phyloP scores from a whole-genome alignment of 2,888 invertebrate species.

The Napeogenes inachia region DNA sequence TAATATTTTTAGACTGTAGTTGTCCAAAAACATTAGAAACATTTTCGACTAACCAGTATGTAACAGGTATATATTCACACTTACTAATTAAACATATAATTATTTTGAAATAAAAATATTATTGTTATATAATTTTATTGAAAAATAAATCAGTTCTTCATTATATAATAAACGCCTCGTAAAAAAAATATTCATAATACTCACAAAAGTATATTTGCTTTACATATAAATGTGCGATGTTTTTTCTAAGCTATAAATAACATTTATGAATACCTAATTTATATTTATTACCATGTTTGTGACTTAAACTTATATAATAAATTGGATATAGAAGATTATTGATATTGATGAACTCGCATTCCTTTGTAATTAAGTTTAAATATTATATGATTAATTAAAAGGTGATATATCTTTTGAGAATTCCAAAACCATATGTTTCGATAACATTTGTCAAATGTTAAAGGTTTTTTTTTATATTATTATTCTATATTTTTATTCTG shows the following conservation, averaged over 20 bases:
- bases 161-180: background rate
- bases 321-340: background rate
- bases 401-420: background rate
- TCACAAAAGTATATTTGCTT: background rate
- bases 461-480: conserved; percentile 17
- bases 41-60: no score
- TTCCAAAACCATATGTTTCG: background rate
- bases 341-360: background rate
- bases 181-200: background rate
- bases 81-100: background rate
- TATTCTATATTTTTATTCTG: conserved; percentile 13
- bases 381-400: background rate
- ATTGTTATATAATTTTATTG: no score
- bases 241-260: background rate
- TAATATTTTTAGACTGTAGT: no score
- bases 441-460: no score
- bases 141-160: no score
- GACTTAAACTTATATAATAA: background rate
- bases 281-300: background rate
- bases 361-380: conserved; percentile 1
- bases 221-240: background rate
- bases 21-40: no score
- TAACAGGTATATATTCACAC: no score
- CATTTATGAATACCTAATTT: background rate
- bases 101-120: no score